Conservation (phyloP, 2,888 invertebrate genomes). For the Nineta flava region DNA sequence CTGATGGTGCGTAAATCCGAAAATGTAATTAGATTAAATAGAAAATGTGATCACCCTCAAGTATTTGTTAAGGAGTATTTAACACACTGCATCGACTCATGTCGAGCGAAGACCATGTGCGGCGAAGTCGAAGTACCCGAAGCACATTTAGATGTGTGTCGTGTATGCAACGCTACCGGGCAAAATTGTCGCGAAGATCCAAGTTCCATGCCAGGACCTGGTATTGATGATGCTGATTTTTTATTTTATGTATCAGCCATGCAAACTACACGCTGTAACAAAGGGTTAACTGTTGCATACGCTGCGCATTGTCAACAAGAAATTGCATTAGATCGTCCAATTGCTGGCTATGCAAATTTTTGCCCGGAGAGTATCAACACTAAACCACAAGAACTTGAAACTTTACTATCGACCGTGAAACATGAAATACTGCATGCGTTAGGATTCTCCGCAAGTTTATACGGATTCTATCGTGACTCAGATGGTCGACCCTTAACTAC, state of each 20-base stretch:
- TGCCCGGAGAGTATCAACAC: slow-evolving; percentile 91
- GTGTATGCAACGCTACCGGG: slow-evolving; percentile 74
- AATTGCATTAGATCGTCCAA: slow-evolving; percentile 68
- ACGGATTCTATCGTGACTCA: slow-evolving; percentile 88
- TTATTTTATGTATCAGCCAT: slow-evolving; percentile 93
- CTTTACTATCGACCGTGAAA: slow-evolving; percentile 87
- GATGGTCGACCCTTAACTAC: slow-evolving; percentile 77
- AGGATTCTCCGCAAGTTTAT: slow-evolving; percentile 92
- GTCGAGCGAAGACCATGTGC: slow-evolving; percentile 76
- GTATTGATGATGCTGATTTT: slow-evolving; percentile 78
- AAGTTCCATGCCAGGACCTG: slow-evolving; percentile 39
- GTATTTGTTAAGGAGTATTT: slow-evolving; percentile 70
- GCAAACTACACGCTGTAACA: slow-evolving; percentile 81
- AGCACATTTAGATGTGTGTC: slow-evolving; percentile 86
- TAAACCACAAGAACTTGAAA: slow-evolving; percentile 78
- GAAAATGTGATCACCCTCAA: slow-evolving; percentile 78
- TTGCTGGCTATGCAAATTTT: slow-evolving; percentile 83
- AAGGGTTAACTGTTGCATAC: slow-evolving; percentile 86
- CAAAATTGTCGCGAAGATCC: slow-evolving; percentile 53
- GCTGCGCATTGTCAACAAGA: slow-evolving; percentile 99
- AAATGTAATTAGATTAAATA: slow-evolving; percentile 71
- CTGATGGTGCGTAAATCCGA: slow-evolving; percentile 77
- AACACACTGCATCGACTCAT: slow-evolving; percentile 76
- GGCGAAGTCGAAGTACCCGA: slow-evolving; percentile 91
- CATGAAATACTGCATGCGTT: slow-evolving; percentile 97